Percentiles rank a stretch among this genome's conserved stretches.
Evolutionary conservation across 2,797 vertebrate species (phyloP).

Genomic region (Coracias cyanogaster): DNA sequence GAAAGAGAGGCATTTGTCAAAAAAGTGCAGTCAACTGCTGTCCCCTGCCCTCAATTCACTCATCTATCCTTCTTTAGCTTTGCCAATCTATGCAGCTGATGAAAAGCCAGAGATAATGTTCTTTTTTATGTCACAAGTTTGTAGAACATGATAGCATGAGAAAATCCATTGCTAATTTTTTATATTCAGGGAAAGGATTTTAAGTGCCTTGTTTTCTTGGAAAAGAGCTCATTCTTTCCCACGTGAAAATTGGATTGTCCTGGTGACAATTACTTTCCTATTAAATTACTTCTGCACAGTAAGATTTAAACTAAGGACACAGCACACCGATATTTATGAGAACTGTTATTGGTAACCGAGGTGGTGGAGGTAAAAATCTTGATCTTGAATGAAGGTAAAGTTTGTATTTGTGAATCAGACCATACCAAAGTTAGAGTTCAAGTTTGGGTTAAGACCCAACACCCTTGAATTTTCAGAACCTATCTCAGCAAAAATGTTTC

Average conservation of each 20-base stretch:
- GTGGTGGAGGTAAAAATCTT: neutral
- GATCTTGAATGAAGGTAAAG: neutral
- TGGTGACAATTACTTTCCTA: neutral
- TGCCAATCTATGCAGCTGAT: neutral
- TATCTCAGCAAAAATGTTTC: neutral
- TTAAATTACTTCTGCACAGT: slow-evolving; percentile 24
- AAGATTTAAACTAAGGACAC: neutral
- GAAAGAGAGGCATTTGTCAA: neutral
- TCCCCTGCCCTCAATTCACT: neutral
- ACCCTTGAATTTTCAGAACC: neutral
- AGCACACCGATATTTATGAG: neutral
- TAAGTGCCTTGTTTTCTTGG: slow-evolving; percentile 1
- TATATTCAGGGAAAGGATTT: neutral
- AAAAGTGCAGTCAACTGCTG: neutral
- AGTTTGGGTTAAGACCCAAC: neutral
- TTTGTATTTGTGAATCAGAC: neutral
- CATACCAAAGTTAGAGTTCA: neutral
- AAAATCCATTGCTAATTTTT: slow-evolving; percentile 26
- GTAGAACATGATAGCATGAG: slow-evolving; percentile 39
- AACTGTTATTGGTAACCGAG: neutral
- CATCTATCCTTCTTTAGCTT: neutral
- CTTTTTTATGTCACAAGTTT: neutral
- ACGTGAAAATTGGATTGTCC: slow-evolving; percentile 14
- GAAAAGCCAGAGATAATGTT: neutral
- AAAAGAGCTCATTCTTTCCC: slow-evolving; percentile 8